These are phyloP conservation scores for Xiphophorus hellerii DNA, from an alignment of 2,113 vertebrate genomes.

Conservation along the genomic window DNA sequence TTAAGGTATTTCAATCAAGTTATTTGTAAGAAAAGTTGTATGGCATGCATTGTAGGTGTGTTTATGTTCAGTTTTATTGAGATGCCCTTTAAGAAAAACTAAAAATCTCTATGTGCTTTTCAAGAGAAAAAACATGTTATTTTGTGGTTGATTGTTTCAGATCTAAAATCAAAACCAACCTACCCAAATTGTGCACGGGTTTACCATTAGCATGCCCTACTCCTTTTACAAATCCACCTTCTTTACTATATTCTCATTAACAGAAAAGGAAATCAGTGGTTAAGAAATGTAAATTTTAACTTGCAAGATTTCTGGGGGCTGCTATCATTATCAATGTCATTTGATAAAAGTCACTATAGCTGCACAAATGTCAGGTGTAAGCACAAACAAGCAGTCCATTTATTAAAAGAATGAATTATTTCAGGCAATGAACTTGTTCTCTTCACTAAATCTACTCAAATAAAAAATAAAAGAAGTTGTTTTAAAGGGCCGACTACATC, in stretches of 20 bases:
- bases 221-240: background rate
- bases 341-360: background rate
- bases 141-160: no score
- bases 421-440: background rate
- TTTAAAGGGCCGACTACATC: slow-evolving; percentile 12
- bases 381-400: background rate
- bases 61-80: no score
- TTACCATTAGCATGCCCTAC: no score
- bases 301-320: background rate
- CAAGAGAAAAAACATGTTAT: no score
- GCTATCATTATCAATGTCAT: no score
- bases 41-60: no score
- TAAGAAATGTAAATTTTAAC: background rate
- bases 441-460: background rate
- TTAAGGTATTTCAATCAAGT: background rate
- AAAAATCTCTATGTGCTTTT: no score
- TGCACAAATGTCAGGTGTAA: background rate
- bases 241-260: background rate
- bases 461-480: background rate
- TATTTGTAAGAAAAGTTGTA: no score
- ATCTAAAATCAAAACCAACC: no score
- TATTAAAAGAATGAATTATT: background rate
- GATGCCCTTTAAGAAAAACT: no score
- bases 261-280: background rate
- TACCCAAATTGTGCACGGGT: no score